A percentile compares a stretch with the other conserved stretches of the same genome.
phyloP scores from a whole-genome alignment of 2,113 vertebrate species.

The Ageneiosus marmoratus region DNA sequence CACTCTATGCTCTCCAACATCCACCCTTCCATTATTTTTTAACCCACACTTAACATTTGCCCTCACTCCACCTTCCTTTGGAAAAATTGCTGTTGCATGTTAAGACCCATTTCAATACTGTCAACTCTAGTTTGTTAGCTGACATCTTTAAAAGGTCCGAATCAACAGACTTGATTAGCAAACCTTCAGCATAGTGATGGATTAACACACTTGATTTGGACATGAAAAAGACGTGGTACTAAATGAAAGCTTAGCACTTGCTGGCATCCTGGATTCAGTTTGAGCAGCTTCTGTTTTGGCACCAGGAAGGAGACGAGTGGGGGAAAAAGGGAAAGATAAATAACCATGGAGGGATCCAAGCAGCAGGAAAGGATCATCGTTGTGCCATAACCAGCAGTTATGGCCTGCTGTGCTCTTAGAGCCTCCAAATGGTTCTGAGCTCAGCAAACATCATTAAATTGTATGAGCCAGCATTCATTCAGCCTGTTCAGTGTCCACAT shows the following conservation, averaged over 20 bases:
- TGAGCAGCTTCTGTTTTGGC: constrained; percentile 39
- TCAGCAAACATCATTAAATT: constrained; percentile 30
- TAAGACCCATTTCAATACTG: not conserved
- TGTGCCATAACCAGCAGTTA: constrained; percentile 27
- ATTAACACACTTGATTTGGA: constrained; percentile 11
- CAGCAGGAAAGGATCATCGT: constrained; percentile 36
- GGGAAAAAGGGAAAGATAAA: constrained; percentile 31
- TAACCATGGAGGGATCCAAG: constrained; percentile 31
- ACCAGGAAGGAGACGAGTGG: constrained; percentile 9
- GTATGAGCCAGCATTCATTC: not conserved
- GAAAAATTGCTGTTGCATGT: not conserved
- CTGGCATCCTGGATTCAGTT: constrained; percentile 16
- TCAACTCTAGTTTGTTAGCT: not conserved
- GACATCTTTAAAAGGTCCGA: not conserved
- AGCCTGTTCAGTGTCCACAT: not conserved
- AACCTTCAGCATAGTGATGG: not conserved
- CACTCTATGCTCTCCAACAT: not conserved
- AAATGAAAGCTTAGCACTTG: constrained; percentile 39
- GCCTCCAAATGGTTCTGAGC: constrained; percentile 28
- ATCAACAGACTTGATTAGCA: not conserved
- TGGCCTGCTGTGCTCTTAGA: constrained; percentile 22
- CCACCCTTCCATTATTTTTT: constrained; percentile 1
- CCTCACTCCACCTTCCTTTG: not conserved
- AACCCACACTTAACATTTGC: not conserved
- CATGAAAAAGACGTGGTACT: not conserved